Percentiles rank a stretch among this genome's conserved stretches.
phyloP scores from a whole-genome alignment of 2,888 invertebrate species.

The Gandaritis pyraliata region DNA sequence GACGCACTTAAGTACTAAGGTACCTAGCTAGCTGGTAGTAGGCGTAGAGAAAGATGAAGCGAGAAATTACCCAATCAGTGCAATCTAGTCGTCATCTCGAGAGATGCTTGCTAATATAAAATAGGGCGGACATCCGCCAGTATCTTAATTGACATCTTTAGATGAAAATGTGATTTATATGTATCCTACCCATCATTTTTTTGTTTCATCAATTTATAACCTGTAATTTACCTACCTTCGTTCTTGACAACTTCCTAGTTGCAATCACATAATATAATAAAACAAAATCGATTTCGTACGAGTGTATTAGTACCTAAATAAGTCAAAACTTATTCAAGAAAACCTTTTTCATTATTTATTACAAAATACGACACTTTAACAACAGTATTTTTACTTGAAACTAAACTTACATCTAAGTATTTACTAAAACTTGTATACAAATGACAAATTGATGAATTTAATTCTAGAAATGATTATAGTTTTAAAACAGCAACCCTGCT shows the following conservation, averaged over 20 bases:
- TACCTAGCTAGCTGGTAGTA: too few species aligned
- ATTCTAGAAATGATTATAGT: constrained; percentile 1
- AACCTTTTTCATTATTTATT: too few species aligned
- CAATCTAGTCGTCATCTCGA: constrained; percentile 38
- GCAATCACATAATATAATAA: too few species aligned
- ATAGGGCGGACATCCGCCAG: constrained; percentile 42
- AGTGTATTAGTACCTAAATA: too few species aligned
- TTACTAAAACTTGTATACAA: too few species aligned
- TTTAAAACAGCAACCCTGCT: constrained; percentile 1
- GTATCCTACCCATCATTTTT: constrained; percentile 34
- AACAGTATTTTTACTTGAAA: constrained; percentile 8
- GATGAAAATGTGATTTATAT: constrained; percentile 41
- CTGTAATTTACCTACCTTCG: too few species aligned
- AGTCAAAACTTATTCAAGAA: too few species aligned
- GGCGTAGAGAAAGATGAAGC: constrained; percentile 43
- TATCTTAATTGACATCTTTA: constrained; percentile 46
- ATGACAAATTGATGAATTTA: background rate
- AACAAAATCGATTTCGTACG: too few species aligned
- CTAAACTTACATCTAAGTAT: background rate
- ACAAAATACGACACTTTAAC: background rate
- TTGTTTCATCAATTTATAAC: constrained; percentile 8
- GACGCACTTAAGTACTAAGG: too few species aligned
- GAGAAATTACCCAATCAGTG: constrained; percentile 40
- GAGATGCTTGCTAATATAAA: constrained; percentile 37
- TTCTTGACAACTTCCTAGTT: too few species aligned